Conservation (phyloP, 2,797 vertebrate species). For the Sorex maritimensis region DNA sequence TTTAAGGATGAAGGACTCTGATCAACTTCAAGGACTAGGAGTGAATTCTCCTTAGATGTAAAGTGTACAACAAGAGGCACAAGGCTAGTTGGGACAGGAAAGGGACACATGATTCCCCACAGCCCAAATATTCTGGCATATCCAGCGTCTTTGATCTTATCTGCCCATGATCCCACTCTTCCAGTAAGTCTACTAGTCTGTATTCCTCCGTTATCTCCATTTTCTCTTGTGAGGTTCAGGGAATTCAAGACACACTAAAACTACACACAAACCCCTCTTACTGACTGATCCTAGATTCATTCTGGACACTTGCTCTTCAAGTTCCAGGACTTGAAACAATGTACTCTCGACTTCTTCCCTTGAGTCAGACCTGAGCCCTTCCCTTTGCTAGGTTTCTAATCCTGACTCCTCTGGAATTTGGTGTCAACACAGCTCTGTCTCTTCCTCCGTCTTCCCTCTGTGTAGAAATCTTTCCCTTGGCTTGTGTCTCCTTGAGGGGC, state of each 20-base stretch:
- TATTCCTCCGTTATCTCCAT: neutral
- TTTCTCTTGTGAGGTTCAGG: neutral
- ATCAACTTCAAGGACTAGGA: neutral
- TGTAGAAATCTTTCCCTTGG: neutral
- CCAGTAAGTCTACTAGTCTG: neutral
- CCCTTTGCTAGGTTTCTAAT: neutral
- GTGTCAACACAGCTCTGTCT: neutral
- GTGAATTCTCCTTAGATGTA: neutral
- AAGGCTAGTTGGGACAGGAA: neutral
- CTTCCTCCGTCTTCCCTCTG: neutral
- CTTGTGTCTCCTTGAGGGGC: neutral
- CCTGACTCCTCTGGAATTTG: neutral
- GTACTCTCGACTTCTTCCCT: neutral
- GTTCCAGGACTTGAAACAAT: neutral
- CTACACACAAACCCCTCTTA: neutral
- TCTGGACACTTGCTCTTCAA: neutral
- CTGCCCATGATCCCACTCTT: neutral
- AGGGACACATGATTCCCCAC: neutral
- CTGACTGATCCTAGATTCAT: neutral
- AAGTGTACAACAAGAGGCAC: neutral
- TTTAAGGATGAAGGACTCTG: neutral
- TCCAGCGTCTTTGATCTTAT: neutral
- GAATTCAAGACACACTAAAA: conserved; percentile 12
- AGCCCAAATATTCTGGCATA: neutral
- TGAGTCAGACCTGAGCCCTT: neutral